A percentile compares a stretch with the other conserved stretches of the same genome.
Conservation (phyloP, 2,888 invertebrate genomes). For the Ochropleura leucogaster region DNA sequence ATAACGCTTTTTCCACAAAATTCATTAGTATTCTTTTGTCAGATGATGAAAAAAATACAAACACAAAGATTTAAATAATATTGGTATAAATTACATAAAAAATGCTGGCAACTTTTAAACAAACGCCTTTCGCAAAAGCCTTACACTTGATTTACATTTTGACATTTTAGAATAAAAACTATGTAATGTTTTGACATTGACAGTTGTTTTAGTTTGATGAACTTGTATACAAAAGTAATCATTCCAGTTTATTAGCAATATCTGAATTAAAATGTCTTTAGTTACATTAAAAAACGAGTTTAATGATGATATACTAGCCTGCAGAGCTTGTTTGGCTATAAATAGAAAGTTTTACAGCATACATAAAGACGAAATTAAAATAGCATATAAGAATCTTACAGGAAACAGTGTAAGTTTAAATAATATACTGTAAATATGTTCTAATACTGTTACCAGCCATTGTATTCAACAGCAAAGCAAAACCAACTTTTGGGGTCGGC, state of each 20-base stretch:
- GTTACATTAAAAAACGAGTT: conserved; percentile 45
- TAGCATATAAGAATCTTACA: conserved; percentile 35
- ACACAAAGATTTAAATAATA: no score
- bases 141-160: background rate
- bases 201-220: background rate
- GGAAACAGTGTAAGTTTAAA: conserved; percentile 45
- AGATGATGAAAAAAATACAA: no score
- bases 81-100: no score
- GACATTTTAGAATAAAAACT: background rate
- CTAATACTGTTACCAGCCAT: background rate
- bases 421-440: background rate
- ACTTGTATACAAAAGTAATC: conserved; percentile 4
- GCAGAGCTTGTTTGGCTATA: conserved; percentile 53
- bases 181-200: conserved; percentile 4
- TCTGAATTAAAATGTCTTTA: conserved; percentile 44
- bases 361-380: conserved; percentile 24
- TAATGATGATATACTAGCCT: conserved; percentile 42
- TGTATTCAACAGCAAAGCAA: background rate
- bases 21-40: no score
- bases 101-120: background rate
- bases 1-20: no score
- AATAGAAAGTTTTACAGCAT: conserved; percentile 46
- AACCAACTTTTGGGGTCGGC: no score
- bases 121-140: background rate
- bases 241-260: background rate